phyloP scores from a whole-genome alignment of 1,140 invertebrate genomes.

The Hyles euphorbiae region DNA sequence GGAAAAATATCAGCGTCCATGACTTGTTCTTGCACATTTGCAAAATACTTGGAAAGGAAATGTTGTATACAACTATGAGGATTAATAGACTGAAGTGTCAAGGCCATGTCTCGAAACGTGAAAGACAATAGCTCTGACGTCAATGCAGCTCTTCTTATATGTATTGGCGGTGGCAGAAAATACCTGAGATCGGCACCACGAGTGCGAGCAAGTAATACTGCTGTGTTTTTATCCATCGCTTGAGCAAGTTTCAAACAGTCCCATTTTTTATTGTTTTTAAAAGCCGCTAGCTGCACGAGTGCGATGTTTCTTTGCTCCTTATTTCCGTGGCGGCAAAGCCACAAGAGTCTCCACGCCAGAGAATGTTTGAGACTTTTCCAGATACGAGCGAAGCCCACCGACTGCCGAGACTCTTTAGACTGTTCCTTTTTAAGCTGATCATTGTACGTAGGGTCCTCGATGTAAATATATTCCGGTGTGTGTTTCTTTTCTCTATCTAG shows the following conservation, averaged over 20 bases:
- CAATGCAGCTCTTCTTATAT: slow-evolving; percentile 63
- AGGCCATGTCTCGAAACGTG: slow-evolving; percentile 76
- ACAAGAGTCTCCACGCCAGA: slow-evolving; percentile 55
- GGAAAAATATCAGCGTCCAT: slow-evolving; percentile 75
- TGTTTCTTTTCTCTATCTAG: slow-evolving; percentile 57
- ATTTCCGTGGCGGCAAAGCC: slow-evolving; percentile 61
- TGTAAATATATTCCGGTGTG: slow-evolving; percentile 59
- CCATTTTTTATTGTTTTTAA: slow-evolving; percentile 72
- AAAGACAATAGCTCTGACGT: slow-evolving; percentile 72
- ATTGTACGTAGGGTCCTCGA: slow-evolving; percentile 56
- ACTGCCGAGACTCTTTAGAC: slow-evolving; percentile 32
- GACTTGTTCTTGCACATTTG: slow-evolving; percentile 73
- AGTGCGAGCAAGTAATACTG: slow-evolving; percentile 78
- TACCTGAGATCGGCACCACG: slow-evolving; percentile 76
- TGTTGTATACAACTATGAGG: slow-evolving; percentile 80
- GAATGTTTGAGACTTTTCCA: slow-evolving; percentile 66
- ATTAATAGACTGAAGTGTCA: slow-evolving; percentile 71
- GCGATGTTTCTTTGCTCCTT: slow-evolving; percentile 58
- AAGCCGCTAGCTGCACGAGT: slow-evolving; percentile 53
- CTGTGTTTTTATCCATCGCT: slow-evolving; percentile 79
- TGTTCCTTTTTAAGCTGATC: slow-evolving; percentile 42
- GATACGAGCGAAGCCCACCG: slow-evolving; percentile 43
- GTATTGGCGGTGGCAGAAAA: slow-evolving; percentile 79
- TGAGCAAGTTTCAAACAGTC: slow-evolving; percentile 80
- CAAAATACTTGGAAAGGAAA: slow-evolving; percentile 80